These are phyloP conservation scores for Zoanthus solanderi DNA, from an alignment of 92 coral and sea anemone species.

Conservation along the genomic window DNA sequence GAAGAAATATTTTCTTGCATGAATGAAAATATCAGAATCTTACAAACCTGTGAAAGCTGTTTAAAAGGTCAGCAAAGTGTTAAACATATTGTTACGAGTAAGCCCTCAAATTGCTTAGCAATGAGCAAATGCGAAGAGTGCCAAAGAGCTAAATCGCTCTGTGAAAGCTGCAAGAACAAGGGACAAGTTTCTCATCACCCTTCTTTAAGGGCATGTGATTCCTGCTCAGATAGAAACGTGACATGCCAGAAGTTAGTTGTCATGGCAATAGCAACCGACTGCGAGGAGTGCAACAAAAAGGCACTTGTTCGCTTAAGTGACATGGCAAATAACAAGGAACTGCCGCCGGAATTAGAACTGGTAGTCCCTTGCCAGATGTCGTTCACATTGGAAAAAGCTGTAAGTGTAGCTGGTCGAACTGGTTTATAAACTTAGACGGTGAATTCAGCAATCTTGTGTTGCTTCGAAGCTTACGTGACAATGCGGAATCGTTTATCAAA, in stretches of 20 bases:
- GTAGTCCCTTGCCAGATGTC: constrained; percentile 67
- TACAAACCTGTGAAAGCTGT: constrained; percentile 61
- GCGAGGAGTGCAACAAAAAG: constrained; percentile 56
- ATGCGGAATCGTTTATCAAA: not conserved
- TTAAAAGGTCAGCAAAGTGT: constrained; percentile 33
- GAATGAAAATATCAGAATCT: constrained; percentile 19
- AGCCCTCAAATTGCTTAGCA: constrained; percentile 23
- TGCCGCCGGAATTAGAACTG: constrained; percentile 47
- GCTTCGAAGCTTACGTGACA: not conserved
- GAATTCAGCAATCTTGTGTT: not conserved
- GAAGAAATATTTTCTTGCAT: constrained; percentile 48
- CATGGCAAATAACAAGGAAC: constrained; percentile 31
- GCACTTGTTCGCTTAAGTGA: constrained; percentile 19
- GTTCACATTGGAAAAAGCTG: constrained; percentile 72
- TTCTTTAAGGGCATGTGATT: constrained; percentile 50
- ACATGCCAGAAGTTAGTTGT: constrained; percentile 45
- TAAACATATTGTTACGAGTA: constrained; percentile 53
- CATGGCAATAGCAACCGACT: constrained; percentile 52
- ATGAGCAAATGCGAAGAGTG: constrained; percentile 52
- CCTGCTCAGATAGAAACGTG: constrained; percentile 30
- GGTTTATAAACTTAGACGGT: constrained; percentile 40
- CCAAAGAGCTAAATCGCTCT: constrained; percentile 41
- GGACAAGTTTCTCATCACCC: constrained; percentile 55
- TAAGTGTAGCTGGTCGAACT: constrained; percentile 76
- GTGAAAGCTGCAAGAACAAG: constrained; percentile 35